phyloP scores from a whole-genome alignment of 1,140 invertebrate species.

The Diachasma alloeum region DNA sequence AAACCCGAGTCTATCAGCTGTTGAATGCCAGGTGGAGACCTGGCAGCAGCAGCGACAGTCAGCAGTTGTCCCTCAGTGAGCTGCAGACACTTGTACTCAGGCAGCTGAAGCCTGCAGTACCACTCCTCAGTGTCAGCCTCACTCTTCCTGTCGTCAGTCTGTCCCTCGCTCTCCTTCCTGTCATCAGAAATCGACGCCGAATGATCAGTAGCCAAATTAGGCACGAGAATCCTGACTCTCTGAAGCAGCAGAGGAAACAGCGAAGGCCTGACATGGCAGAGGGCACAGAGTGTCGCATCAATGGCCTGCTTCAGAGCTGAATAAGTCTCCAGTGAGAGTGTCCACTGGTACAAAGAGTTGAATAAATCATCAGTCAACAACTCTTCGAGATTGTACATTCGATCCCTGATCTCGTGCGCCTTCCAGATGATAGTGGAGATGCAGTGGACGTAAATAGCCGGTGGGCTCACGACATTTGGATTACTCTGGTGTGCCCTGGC shows the following conservation, averaged over 20 bases:
- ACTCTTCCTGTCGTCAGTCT: slow-evolving; percentile 77
- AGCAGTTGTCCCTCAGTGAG: slow-evolving; percentile 73
- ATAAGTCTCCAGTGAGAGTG: slow-evolving; percentile 70
- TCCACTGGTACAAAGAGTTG: slow-evolving; percentile 81
- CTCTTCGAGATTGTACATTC: slow-evolving; percentile 70
- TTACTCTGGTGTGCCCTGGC: slow-evolving; percentile 34
- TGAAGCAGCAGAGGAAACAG: slow-evolving; percentile 78
- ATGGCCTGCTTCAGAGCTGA: slow-evolving; percentile 81
- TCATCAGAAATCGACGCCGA: slow-evolving; percentile 70
- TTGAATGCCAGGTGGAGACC: slow-evolving; percentile 77
- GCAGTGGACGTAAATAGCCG: slow-evolving; percentile 73
- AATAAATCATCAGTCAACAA: slow-evolving; percentile 76
- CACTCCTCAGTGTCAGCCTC: slow-evolving; percentile 66
- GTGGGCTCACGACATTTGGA: slow-evolving; percentile 52
- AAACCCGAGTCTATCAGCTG: slow-evolving; percentile 81
- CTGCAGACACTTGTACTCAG: slow-evolving; percentile 60
- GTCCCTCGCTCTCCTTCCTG: slow-evolving; percentile 67
- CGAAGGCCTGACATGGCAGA: slow-evolving; percentile 83
- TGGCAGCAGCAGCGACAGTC: slow-evolving; percentile 78
- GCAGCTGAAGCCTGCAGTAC: slow-evolving; percentile 59
- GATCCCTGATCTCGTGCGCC: slow-evolving; percentile 69
- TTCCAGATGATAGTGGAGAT: slow-evolving; percentile 85
- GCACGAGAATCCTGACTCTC: slow-evolving; percentile 75
- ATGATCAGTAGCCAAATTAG: slow-evolving; percentile 64
- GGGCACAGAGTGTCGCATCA: slow-evolving; percentile 81